These are phyloP conservation scores for Chloropsis cyanopogon DNA, from an alignment of 2,113 vertebrate species.

Conservation along the genomic window DNA sequence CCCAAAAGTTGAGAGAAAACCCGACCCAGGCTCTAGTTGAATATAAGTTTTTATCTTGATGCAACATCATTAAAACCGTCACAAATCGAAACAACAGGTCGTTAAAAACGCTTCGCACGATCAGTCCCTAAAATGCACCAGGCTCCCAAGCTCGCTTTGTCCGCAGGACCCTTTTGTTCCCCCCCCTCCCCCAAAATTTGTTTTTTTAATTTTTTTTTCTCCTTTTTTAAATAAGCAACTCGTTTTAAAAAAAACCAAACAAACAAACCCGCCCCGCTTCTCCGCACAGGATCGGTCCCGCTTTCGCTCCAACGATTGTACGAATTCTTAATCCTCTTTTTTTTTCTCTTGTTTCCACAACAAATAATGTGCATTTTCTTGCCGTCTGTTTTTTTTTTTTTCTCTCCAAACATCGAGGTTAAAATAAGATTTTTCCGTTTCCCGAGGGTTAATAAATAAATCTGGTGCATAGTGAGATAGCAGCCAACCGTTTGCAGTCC, in stretches of 20 bases:
- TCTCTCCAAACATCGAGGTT: not conserved
- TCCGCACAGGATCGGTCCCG: not conserved
- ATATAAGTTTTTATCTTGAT: conserved; percentile 64
- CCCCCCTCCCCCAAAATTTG: not conserved
- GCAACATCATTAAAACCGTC: conserved; percentile 65
- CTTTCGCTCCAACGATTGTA: not conserved
- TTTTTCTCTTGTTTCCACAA: not conserved
- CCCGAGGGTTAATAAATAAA: conserved; percentile 73
- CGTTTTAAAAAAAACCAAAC: not conserved
- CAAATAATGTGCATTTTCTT: conserved; percentile 50
- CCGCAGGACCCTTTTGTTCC: not conserved
- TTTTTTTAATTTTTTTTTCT: not conserved
- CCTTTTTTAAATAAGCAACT: conserved; percentile 38
- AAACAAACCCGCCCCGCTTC: not conserved
- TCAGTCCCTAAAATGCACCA: conserved; percentile 66
- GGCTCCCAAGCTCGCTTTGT: conserved; percentile 11
- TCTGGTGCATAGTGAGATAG: conserved; percentile 87
- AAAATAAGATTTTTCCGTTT: conserved; percentile 47
- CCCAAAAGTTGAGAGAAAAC: not conserved
- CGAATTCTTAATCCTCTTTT: not conserved
- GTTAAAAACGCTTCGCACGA: conserved; percentile 60
- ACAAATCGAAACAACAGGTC: conserved; percentile 67
- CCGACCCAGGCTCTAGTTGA: conserved; percentile 42
- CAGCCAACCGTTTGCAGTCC: conserved; percentile 80
- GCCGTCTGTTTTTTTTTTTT: not conserved